These are phyloP conservation scores for Cataglyphis rosenhaueri DNA, from an alignment of 2,888 invertebrate species.

Conservation along the genomic window DNA sequence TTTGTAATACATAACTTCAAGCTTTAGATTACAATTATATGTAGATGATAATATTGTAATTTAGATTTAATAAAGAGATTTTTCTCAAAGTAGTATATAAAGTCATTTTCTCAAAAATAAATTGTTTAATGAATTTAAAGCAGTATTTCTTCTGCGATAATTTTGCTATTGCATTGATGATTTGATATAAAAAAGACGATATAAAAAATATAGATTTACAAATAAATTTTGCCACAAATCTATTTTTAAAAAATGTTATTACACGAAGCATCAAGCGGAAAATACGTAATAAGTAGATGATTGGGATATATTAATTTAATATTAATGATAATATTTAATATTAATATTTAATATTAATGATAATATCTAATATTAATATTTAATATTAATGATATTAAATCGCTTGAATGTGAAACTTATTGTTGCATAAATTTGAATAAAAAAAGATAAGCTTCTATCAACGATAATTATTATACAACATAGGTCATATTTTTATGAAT, in stretches of 20 bases:
- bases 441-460: neutral
- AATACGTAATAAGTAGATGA: constrained; percentile 19
- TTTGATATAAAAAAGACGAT: neutral
- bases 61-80: neutral
- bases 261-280: constrained; percentile 15
- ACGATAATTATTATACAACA: constrained; percentile 17
- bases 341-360: neutral
- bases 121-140: neutral
- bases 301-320: neutral
- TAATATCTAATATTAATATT: neutral
- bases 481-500: constrained; percentile 12
- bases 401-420: neutral
- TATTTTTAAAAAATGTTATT: constrained; percentile 30
- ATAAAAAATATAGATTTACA: neutral
- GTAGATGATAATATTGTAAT: too few relatives aligned
- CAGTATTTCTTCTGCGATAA: neutral
- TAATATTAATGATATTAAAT: constrained; percentile 1
- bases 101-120: neutral
- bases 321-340: neutral
- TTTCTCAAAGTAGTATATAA: neutral
- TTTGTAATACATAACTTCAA: neutral
- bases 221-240: neutral
- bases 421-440: neutral
- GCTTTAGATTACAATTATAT: neutral
- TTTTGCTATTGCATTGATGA: neutral